Base-by-base conservation (phyloP, 1,140 invertebrate genomes). In the Temnothorax nylanderi region DNA sequence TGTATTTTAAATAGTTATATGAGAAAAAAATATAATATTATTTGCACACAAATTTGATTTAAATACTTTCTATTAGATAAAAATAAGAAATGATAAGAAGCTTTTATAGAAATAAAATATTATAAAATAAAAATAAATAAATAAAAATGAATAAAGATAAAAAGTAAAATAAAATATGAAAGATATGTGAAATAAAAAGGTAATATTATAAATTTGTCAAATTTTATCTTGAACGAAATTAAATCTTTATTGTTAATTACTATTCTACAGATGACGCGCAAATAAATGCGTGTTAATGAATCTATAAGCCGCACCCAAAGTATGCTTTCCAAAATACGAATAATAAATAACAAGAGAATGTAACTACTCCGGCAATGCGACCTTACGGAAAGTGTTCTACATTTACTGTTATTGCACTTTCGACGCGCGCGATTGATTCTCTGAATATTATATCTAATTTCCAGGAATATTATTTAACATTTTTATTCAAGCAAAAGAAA, bases 301-400 rank as follows among this genome's bases (percentile, higher is more conserved):
- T 32, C 44, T 87, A 10, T 41, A 34, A 72, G 60, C 75, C 86
- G 21, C 86, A 60, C 86, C 81, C 44, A 81, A 58, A 21, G 13
- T 41, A 18, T 77, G 54, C 89, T 90, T 90, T 90, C 89, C 89
- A 90, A 90, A 90, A 90, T 71, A 72, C 80, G 88, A 90, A 51
- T 82, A 90, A 90, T 71, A 90, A 90, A 58, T 87, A 90, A 90
- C 86, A 90, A 85, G 77, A 90, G 65, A 86, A 65, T 11, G 60
- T 44, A 32, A 44, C 34, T 60, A 32, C 60, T 54, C 11, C 16
- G 16, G 41, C 41, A 81, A 81, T 58, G 44, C 67, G 44, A 60
- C 72, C 5, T 13, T n/a, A 60, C 26, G 41, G 69, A 84, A 84
- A 54, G 26, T 78, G 88, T 72, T 87, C 89, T 60, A 82, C 60